Evolutionary conservation across 2,888 invertebrate species (phyloP), one percentile per base, ranked within the genome.

Genomic region (Diaprepes abbreviatus): DNA sequence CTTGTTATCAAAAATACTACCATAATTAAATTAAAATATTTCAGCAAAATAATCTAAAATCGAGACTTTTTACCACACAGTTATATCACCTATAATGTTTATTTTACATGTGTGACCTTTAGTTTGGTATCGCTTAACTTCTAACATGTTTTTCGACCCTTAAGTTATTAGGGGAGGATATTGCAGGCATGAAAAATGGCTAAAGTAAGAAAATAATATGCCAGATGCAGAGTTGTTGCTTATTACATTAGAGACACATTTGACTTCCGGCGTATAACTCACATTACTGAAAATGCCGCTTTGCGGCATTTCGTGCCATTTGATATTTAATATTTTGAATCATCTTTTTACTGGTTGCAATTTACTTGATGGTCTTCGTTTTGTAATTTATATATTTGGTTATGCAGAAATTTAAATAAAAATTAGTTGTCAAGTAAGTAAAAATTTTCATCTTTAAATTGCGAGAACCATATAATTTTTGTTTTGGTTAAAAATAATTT

Each of bases 161-260:
- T 28, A 52, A 65, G 50, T 59, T 38, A 48, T 60, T 40, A 52
- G 55, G 66, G 70, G 66, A 21, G 70, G 68, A 54, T 58, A 65
- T 60, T 57, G 66, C 58, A 36, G 45, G 55, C 38, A 57, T 70
- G 70, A 70, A 70, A 70, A 70, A 70, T 70, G 70, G 63, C 63
- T 48, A 68, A 70, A 76, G 74, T 74, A 75, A 74, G 73, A 76
- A 76, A 75, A 73, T 75, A 75, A 74, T 71, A 71, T 73, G 74
- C 77, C 78, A 78, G 77, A 77, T 78, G 78, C 73, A 75, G 48
- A 60, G 74, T 72, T 71, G 74, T 72, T 71, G 63, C 70, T 74
- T 72, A 74, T 75, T 75, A 79, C 80, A 80, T 82, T 80, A 80
- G 81, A 82, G 81, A 82, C 82, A 83, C 80, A 81, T 82, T 82